Percentiles rank a stretch among this genome's conserved stretches.
Conservation (phyloP, 2,888 invertebrate genomes). For the Pedicia rivosa region DNA sequence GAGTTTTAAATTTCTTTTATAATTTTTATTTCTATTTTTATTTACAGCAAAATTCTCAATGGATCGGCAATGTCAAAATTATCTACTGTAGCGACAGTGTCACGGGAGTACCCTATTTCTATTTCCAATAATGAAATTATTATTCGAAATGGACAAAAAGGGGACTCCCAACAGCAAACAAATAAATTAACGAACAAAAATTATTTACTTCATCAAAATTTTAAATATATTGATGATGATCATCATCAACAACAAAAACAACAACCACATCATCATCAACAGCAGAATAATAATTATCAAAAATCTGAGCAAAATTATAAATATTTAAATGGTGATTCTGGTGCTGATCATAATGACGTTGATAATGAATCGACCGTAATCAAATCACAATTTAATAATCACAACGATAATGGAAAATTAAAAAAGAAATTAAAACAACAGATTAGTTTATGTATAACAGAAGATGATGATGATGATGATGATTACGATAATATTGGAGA, state of each 20-base stretch:
- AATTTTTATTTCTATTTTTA: too few relatives aligned
- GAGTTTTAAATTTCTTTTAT: too few relatives aligned
- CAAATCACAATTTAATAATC: too few relatives aligned
- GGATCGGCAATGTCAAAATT: slow-evolving; percentile 3
- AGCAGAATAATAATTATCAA: not conserved
- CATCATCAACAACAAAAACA: not conserved
- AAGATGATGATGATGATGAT: slow-evolving; percentile 4
- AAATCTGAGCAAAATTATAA: too few relatives aligned
- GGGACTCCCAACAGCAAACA: not conserved
- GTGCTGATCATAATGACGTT: not conserved
- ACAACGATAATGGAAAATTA: too few relatives aligned
- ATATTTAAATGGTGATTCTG: slow-evolving; percentile 1
- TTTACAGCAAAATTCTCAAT: not conserved
- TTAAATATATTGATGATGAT: slow-evolving; percentile 4
- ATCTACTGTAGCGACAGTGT: too few relatives aligned
- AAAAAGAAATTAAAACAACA: slow-evolving; percentile 2
- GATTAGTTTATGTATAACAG: slow-evolving; percentile 3
- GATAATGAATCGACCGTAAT: too few relatives aligned
- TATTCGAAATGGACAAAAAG: too few relatives aligned
- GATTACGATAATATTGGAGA: too few relatives aligned
- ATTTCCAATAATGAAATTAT: too few relatives aligned
- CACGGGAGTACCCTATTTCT: too few relatives aligned
- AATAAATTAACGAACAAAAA: not conserved
- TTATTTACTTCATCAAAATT: slow-evolving; percentile 1
- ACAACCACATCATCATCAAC: not conserved